These are phyloP conservation scores for Sorex fumeus DNA, from an alignment of 2,113 vertebrate species.

Conservation along the genomic window DNA sequence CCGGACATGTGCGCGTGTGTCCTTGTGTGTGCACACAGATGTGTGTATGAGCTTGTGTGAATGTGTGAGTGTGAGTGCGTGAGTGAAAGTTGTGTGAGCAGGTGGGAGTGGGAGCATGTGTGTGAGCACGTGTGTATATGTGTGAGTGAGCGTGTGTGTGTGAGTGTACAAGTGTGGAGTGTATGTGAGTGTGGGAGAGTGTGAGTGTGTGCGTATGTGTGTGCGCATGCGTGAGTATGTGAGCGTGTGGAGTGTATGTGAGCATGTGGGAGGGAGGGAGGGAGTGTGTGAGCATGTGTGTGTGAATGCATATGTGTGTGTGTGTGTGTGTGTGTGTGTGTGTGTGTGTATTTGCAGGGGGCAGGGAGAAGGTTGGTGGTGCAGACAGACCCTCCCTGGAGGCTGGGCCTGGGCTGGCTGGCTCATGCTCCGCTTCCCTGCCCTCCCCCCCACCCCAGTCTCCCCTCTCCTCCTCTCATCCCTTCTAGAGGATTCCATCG, in stretches of 20 bases:
- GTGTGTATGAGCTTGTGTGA: background rate
- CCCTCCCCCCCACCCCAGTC: constrained; percentile 20
- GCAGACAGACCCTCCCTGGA: constrained; percentile 33
- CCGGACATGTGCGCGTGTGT: no score
- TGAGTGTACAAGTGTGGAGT: background rate
- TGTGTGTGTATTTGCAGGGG: background rate
- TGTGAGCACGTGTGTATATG: no score
- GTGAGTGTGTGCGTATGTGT: background rate
- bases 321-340: background rate
- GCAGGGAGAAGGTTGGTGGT: constrained; percentile 36
- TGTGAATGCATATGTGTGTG: no score
- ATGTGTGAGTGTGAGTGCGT: background rate
- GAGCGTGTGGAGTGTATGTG: no score
- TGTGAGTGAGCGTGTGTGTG: background rate
- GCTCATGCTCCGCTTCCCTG: background rate
- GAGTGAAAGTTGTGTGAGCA: no score
- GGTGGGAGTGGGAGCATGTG: background rate
- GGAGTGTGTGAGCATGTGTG: no score
- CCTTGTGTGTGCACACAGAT: background rate
- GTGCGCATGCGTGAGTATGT: no score
- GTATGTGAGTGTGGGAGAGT: background rate
- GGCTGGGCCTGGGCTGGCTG: background rate
- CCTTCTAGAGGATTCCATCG: constrained; percentile 75
- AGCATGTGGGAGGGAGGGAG: no score
- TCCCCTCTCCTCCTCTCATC: background rate